Percentiles rank a stretch among this genome's conserved stretches.
Conservation (phyloP, 1,140 invertebrate genomes). For the Lepidurus couesii region DNA sequence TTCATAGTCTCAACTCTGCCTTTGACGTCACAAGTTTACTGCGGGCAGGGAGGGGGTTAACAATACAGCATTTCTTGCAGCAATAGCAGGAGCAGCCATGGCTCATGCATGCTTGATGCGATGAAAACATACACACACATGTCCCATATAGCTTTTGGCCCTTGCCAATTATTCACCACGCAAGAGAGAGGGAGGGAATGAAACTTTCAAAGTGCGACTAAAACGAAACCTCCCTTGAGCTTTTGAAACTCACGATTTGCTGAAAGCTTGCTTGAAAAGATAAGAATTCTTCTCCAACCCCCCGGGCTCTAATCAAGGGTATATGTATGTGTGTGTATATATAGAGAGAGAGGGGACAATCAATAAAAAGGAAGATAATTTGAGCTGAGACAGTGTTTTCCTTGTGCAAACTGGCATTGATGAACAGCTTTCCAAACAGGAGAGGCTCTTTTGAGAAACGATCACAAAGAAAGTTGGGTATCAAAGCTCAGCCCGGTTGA, state of each 20-base stretch:
- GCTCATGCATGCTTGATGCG: constrained; percentile 4
- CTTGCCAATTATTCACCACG: neutral
- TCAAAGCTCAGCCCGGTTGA: neutral
- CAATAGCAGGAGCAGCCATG: neutral
- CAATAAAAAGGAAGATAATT: constrained; percentile 6
- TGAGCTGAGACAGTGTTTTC: constrained; percentile 6
- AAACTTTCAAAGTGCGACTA: neutral
- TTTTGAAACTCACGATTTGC: neutral
- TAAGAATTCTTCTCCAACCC: too few species aligned
- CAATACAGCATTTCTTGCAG: neutral
- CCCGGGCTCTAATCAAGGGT: neutral
- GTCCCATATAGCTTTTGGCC: neutral
- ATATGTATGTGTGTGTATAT: neutral
- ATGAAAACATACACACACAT: neutral
- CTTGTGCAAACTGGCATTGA: neutral
- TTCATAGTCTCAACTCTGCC: neutral
- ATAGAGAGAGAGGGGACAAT: neutral
- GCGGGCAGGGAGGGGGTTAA: neutral
- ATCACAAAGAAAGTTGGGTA: too few species aligned
- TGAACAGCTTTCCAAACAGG: neutral
- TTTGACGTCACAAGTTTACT: neutral
- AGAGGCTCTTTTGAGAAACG: neutral
- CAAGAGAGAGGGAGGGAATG: neutral
- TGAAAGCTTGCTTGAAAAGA: neutral
- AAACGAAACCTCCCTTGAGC: too few species aligned